Percentiles rank a stretch among this genome's conserved stretches.
Conservation (phyloP, 2,113 vertebrate genomes). For the Tachysurus vachellii region DNA sequence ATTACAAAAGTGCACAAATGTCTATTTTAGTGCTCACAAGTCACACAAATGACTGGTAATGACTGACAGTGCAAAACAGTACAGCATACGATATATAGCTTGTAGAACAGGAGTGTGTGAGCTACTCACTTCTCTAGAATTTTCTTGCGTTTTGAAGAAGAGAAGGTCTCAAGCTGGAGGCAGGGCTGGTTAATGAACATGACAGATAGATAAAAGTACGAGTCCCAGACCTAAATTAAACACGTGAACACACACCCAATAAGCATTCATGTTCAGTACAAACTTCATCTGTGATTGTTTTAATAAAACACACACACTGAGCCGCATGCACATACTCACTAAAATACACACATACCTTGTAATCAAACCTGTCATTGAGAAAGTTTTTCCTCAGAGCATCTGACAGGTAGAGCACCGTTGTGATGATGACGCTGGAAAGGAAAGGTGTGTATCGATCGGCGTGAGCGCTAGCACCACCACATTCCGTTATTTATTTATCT, state of each 20-base stretch:
- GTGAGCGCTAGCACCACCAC: background rate
- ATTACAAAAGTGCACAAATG: background rate
- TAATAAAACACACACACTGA: background rate
- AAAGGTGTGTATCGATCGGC: background rate
- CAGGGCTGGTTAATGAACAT: constrained; percentile 99
- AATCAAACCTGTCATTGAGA: constrained; percentile 96
- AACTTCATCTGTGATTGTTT: background rate
- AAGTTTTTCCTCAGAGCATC: constrained; percentile 97
- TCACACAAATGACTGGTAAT: background rate
- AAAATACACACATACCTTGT: constrained; percentile 76
- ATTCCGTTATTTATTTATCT: background rate
- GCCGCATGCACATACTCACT: background rate
- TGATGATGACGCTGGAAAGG: constrained; percentile 91
- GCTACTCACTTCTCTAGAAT: constrained; percentile 92
- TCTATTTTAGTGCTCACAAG: background rate
- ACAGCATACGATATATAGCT: background rate
- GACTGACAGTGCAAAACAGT: background rate
- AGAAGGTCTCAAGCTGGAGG: constrained; percentile 95
- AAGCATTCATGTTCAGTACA: background rate
- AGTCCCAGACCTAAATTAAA: constrained; percentile 90
- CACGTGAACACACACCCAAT: constrained; percentile 46
- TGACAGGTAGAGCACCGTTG: constrained; percentile 95
- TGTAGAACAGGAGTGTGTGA: background rate
- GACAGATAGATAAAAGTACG: constrained; percentile 96
- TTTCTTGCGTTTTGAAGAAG: constrained; percentile 96